Percentiles rank a stretch among this genome's conserved stretches.
Evolutionary conservation across 2,113 vertebrate species (phyloP).

Genomic region (Festucalex cinctus): DNA sequence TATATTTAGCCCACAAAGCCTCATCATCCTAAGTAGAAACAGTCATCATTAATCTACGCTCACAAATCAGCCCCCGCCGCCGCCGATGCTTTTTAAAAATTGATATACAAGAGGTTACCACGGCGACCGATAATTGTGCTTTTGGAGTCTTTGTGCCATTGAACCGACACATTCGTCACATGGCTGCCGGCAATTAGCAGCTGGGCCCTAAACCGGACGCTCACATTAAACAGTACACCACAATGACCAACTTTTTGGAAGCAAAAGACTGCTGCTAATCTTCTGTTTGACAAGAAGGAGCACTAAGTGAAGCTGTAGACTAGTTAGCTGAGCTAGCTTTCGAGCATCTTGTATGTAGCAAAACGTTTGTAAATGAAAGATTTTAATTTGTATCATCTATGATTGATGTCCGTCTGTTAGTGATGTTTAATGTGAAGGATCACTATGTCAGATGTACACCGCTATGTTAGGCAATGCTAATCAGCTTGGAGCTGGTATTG

Average conservation of each 20-base stretch:
- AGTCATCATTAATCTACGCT: slow-evolving; percentile 3
- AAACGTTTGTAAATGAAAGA: too few species aligned
- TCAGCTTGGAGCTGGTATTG: too few species aligned
- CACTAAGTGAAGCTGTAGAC: neutral
- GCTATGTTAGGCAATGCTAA: too few species aligned
- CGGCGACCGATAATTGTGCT: neutral
- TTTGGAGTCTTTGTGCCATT: neutral
- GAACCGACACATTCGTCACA: neutral
- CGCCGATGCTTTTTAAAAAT: neutral
- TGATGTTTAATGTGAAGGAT: too few species aligned
- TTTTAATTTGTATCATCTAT: too few species aligned
- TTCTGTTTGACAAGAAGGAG: neutral
- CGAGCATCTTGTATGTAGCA: too few species aligned
- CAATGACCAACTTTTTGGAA: neutral
- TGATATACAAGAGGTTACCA: neutral
- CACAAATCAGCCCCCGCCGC: neutral
- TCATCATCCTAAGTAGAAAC: slow-evolving; percentile 7
- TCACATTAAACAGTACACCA: neutral
- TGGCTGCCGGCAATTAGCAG: neutral
- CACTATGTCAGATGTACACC: too few species aligned
- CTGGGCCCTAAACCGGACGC: neutral
- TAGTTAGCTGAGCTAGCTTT: neutral
- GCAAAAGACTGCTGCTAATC: neutral
- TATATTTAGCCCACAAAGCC: slow-evolving; percentile 10
- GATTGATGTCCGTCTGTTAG: too few species aligned